Percentiles rank a stretch among this genome's conserved stretches.
Evolutionary conservation across 2,888 invertebrate genomes (phyloP).

Genomic region (Epistrophe eligans): DNA sequence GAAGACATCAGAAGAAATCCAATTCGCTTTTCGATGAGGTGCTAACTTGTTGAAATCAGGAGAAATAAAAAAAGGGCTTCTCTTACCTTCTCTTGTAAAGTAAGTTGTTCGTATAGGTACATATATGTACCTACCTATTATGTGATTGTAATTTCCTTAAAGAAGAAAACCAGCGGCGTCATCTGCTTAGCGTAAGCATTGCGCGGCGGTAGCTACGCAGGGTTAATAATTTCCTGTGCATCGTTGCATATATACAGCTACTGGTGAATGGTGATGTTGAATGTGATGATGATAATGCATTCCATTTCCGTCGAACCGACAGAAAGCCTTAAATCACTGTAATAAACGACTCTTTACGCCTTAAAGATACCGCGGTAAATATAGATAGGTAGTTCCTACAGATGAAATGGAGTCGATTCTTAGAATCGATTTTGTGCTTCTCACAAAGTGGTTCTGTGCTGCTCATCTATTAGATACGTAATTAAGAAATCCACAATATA

Average conservation of each 20-base stretch:
- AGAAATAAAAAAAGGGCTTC: conserved; percentile 17
- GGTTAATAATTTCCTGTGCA: conserved; percentile 73
- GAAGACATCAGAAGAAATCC: conserved; percentile 35
- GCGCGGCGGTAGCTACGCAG: conserved; percentile 50
- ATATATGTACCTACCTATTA: neutral
- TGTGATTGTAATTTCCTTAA: conserved; percentile 59
- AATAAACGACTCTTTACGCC: conserved; percentile 46
- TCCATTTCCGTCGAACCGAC: conserved; percentile 60
- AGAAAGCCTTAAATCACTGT: conserved; percentile 32
- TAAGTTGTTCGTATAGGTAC: no score
- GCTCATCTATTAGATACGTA: conserved; percentile 32
- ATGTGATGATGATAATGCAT: conserved; percentile 56
- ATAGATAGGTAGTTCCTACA: neutral
- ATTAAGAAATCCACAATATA: conserved; percentile 32
- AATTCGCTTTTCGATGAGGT: conserved; percentile 61
- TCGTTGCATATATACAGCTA: conserved; percentile 33
- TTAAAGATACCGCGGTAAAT: conserved; percentile 28
- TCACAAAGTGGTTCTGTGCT: conserved; percentile 12
- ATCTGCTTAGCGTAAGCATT: conserved; percentile 52
- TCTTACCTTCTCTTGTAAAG: neutral
- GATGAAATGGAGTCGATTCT: conserved; percentile 45
- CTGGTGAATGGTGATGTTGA: conserved; percentile 8
- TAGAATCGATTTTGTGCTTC: conserved; percentile 41
- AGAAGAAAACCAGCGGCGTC: conserved; percentile 28
- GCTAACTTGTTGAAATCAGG: conserved; percentile 64